A percentile compares a stretch with the other conserved stretches of the same genome.
phyloP scores from a whole-genome alignment of 2,888 invertebrate species.

The Hydropsyche betteni region DNA sequence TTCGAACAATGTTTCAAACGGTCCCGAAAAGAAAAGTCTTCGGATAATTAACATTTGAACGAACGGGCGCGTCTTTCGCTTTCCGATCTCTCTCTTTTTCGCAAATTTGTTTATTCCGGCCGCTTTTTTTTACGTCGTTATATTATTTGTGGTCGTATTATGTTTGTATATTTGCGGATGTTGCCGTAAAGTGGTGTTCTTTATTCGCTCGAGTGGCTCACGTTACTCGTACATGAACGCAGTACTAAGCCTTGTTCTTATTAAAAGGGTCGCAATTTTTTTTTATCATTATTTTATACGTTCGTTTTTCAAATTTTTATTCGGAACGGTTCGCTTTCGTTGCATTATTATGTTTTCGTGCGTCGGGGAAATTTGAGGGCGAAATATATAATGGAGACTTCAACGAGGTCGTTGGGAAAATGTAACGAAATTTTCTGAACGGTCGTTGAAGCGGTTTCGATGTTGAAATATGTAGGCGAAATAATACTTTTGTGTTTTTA shows the following conservation, averaged over 20 bases:
- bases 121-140: no score
- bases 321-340: not conserved
- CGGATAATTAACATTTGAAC: no score
- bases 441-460: no score
- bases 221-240: conserved; percentile 21
- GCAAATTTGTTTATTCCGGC: no score
- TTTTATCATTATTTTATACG: no score
- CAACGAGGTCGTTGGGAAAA: not conserved
- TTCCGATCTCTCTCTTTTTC: no score
- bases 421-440: not conserved
- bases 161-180: no score
- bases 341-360: conserved; percentile 1
- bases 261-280: not conserved
- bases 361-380: not conserved
- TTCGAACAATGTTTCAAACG: not conserved
- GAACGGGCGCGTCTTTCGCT: no score
- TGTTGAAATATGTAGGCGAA: not conserved
- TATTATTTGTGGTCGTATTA: no score
- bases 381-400: not conserved
- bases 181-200: conserved; percentile 2
- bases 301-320: no score
- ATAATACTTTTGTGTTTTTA: not conserved
- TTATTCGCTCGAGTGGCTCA: conserved; percentile 20
- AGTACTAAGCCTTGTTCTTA: conserved; percentile 5
- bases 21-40: no score